These are phyloP conservation scores for Drosophila asahinai DNA, from an alignment of 1,140 invertebrate genomes.

Conservation along the genomic window DNA sequence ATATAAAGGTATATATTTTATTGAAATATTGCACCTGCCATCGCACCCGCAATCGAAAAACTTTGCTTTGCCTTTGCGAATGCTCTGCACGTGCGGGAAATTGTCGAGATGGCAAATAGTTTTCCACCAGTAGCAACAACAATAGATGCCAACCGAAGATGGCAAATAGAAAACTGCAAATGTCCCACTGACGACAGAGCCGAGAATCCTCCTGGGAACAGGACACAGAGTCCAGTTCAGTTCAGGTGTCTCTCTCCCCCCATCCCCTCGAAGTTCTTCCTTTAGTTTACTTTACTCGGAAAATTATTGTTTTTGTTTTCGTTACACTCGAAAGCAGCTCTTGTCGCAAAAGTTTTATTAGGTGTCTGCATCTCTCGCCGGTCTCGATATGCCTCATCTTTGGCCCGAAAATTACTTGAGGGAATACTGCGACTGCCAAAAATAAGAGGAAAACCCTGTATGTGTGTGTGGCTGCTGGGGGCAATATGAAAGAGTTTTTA, in stretches of 20 bases:
- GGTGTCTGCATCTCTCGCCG: conserved; percentile 76
- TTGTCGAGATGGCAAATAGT: conserved; percentile 83
- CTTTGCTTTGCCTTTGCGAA: conserved; percentile 54
- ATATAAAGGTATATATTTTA: conserved; percentile 70
- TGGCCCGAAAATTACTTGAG: conserved; percentile 73
- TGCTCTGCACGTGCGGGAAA: conserved; percentile 80
- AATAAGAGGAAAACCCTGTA: conserved; percentile 13
- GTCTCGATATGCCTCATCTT: conserved; percentile 63
- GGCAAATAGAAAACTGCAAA: conserved; percentile 80
- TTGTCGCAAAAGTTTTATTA: conserved; percentile 83
- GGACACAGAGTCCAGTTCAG: conserved; percentile 12
- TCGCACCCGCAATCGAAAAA: conserved; percentile 45
- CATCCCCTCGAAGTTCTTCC: conserved; percentile 2
- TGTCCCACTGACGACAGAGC: conserved; percentile 76
- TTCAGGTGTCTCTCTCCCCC: conserved; percentile 16
- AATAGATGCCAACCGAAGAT: conserved; percentile 41
- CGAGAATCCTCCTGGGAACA: conserved; percentile 13
- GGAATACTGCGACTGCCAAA: conserved; percentile 41
- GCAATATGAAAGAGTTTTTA: conserved; percentile 68
- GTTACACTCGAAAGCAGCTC: conserved; percentile 73
- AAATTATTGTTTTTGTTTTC: conserved; percentile 83
- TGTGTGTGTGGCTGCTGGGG: conserved; percentile 1
- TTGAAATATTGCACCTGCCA: conserved; percentile 75
- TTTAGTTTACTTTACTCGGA: conserved; percentile 44
- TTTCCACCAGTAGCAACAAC: conserved; percentile 63